Conservation (phyloP, 2,113 vertebrate genomes). For the Tychaedon coryphoeus region DNA sequence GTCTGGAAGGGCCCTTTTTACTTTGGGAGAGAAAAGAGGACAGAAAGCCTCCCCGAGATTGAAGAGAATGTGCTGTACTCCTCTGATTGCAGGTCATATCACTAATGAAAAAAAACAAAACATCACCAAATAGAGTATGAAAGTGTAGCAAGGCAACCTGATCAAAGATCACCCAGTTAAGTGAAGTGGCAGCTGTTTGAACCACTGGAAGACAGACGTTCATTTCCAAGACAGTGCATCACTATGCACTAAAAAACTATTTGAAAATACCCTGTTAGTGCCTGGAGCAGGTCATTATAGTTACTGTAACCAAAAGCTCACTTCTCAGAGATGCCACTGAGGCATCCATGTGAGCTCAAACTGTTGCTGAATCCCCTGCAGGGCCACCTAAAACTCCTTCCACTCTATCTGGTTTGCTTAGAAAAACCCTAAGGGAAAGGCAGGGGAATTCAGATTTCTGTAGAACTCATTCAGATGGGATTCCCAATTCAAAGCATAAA, state of each 20-base stretch:
- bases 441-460: neutral
- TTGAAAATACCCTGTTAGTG: neutral
- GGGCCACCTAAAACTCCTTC: neutral
- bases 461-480: neutral
- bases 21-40: slow-evolving; percentile 89
- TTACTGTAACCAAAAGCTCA: neutral
- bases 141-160: neutral
- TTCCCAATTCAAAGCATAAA: neutral
- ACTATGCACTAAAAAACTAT: neutral
- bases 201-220: neutral
- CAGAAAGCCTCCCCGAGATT: slow-evolving; percentile 85
- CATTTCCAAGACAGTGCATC: neutral
- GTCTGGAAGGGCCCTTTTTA: slow-evolving; percentile 79
- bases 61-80: slow-evolving; percentile 74
- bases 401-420: neutral
- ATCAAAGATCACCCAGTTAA: neutral
- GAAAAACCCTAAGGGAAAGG: neutral
- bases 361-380: neutral
- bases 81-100: slow-evolving; percentile 90
- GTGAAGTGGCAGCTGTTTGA: neutral
- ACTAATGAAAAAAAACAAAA: slow-evolving; percentile 64
- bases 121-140: neutral
- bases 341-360: neutral
- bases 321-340: neutral
- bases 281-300: neutral